phyloP scores from a whole-genome alignment of 2,888 invertebrate genomes.

The Eudasyphora cyanicolor region DNA sequence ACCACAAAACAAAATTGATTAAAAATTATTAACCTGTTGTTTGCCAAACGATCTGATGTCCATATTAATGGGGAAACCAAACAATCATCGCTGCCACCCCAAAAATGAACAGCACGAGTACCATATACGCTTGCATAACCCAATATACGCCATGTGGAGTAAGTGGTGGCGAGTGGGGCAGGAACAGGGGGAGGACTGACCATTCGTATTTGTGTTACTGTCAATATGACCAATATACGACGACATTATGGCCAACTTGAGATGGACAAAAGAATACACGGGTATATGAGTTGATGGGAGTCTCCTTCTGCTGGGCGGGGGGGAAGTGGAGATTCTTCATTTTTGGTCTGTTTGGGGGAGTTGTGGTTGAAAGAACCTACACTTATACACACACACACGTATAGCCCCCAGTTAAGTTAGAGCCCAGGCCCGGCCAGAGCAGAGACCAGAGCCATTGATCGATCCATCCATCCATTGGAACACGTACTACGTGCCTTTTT shows the following conservation, averaged over 20 bases:
- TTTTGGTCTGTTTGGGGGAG: neutral
- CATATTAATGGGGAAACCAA: slow-evolving; percentile 49
- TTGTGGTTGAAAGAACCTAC: neutral
- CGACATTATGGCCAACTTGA: neutral
- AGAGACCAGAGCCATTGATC: neutral
- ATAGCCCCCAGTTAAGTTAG: too few relatives aligned
- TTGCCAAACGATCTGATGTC: slow-evolving; percentile 45
- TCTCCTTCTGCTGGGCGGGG: too few relatives aligned
- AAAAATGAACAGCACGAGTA: neutral
- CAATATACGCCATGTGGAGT: neutral
- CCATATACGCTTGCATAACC: slow-evolving; percentile 10
- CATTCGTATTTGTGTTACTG: neutral
- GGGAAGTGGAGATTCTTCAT: neutral
- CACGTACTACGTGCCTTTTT: neutral
- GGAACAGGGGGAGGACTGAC: neutral
- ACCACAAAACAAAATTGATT: slow-evolving; percentile 28
- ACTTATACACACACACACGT: too few relatives aligned
- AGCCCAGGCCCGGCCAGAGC: too few relatives aligned
- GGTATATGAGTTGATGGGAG: neutral
- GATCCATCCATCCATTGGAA: neutral
- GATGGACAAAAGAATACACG: slow-evolving; percentile 3
- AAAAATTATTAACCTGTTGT: slow-evolving; percentile 61
- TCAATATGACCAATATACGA: slow-evolving; percentile 13
- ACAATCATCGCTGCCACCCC: neutral
- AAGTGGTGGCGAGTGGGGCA: neutral